Evolutionary conservation across 37 sponge, comb jelly and placozoan genomes (phyloP).

Genomic region (Ephydatia muelleri): DNA sequence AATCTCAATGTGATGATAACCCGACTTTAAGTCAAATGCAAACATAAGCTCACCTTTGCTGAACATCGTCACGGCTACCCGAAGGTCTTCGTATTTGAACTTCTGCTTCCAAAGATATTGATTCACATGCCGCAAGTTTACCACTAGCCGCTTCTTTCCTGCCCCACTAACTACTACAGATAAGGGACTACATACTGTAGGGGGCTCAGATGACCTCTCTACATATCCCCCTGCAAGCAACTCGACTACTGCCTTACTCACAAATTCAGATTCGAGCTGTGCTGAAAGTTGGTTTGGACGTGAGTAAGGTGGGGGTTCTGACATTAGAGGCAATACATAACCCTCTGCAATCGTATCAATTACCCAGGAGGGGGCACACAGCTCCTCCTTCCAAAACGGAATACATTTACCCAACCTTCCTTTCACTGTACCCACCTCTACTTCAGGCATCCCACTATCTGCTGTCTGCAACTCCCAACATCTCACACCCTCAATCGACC

Average conservation of each 20-base stretch:
- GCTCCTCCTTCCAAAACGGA: conserved; percentile 1
- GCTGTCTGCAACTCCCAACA: no score
- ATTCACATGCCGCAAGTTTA: no score
- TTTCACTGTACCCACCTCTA: no score
- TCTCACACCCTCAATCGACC: no score
- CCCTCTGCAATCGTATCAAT: not conserved
- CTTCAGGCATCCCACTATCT: no score
- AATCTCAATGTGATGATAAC: conserved; percentile 12
- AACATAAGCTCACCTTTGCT: conserved; percentile 11
- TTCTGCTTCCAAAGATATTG: no score
- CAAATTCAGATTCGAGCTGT: conserved; percentile 3
- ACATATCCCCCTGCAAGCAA: not conserved
- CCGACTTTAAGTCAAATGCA: conserved; percentile 10
- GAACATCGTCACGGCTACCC: conserved; percentile 7
- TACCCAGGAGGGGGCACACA: not conserved
- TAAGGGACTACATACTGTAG: no score
- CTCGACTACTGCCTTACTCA: not conserved
- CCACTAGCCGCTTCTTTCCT: no score
- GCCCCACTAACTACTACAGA: no score
- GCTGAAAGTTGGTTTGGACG: conserved; percentile 1
- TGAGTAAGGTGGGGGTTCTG: not conserved
- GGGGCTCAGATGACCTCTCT: not conserved
- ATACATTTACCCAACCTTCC: no score
- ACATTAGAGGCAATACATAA: conserved; percentile 3
- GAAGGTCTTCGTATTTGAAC: no score